Evolutionary conservation across 2,797 vertebrate genomes (phyloP), one percentile per base, ranked within the genome.

Genomic region (Nothura maculosa): DNA sequence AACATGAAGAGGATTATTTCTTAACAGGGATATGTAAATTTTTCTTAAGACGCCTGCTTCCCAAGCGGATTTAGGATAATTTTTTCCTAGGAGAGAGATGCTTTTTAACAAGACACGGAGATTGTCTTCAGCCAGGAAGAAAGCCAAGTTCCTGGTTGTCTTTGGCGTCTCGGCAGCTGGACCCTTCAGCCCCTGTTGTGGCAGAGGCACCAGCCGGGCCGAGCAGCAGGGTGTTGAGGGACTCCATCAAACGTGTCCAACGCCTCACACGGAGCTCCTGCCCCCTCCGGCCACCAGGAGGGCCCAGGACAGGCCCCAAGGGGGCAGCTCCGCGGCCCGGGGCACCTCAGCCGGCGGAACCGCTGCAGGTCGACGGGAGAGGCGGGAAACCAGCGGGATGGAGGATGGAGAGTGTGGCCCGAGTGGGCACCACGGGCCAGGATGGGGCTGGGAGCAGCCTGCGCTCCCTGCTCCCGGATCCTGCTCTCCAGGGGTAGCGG

Each of bases 321-420:
- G 38, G 62, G 30, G 32, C 3, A 32, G 67, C n/a, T 7, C 60
- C 60, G 17, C 52, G 32, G 74, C 57, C 90, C 38, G 6, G n/a
- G 62, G 67, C 24, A 45, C 17, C 1, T 34, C 8, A 2, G 0
- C 48, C 16, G 5, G 11, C 73, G 5, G 0, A 3, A 17, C 0
- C 1, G 34, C 18, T 2, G 47, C 40, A 12, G 66, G 30, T 47
- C 21, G 4, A 12, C 10, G 45, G 4, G 19, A 45, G 45, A n/a
- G n/a, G n/a, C n/a, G 38, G 38, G 38, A 38, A 38, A 38, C 38
- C 38, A 38, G 38, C 38, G 38, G 38, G 38, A 38, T 10, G 38
- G 38, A 47, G 45, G 45, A 20, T 20, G 19, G 45, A 10, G 45
- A 47, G 45, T 20, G 45, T 20, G 20, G 45, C 19, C 20, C 8